Base-by-base conservation (phyloP, 2,113 vertebrate genomes). In the Bos javanicus region DNA sequence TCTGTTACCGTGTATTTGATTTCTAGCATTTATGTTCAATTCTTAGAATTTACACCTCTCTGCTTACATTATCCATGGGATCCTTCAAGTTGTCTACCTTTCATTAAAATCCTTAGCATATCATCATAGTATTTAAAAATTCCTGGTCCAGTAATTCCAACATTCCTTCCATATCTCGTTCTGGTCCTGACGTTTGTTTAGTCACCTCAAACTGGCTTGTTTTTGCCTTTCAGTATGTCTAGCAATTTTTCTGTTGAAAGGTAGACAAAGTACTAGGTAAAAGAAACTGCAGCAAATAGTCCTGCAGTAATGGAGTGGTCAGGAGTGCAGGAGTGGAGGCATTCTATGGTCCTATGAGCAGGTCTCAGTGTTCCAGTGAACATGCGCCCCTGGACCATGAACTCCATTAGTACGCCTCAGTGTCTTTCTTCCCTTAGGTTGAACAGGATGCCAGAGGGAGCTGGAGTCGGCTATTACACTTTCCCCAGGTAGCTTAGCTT, bases 281-380 rank as follows among this genome's bases (percentile, higher is more conserved):
- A 36, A 89, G 50, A 67, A 82, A 28, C 59, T 48, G 7, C 11
- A 28, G 14, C 26, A 14, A n/a, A 52, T 5, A 36, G 36, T n/a
- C 48, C 23, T 11, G 6, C 0, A 36, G 39, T 25, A 23, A 54
- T 6, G 30, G 3, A 33, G 46, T 10, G 23, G 21, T 56, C 5
- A 57, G 7, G 50, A 36, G 43, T 6, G 19, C 15, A 2, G 23
- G 23, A 71, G 25, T 43, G 17, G 67, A 4, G 30, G 67, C 2
- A 0, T 14, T 50, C 39, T 8, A 7, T 0, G 17, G 43, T 5
- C 16, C 43, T 33, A 2, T 15, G 23, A 30, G 46, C 28, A 36
- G 62, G 54, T 30, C 64, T 39, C 16, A 2, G 52, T 50, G 39
- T 64, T 21, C 17, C n/a, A 2, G 11, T 28, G 86, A 56, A 23